Base-by-base conservation (phyloP, 2,797 vertebrate genomes). In the Enteromius viviparus region DNA sequence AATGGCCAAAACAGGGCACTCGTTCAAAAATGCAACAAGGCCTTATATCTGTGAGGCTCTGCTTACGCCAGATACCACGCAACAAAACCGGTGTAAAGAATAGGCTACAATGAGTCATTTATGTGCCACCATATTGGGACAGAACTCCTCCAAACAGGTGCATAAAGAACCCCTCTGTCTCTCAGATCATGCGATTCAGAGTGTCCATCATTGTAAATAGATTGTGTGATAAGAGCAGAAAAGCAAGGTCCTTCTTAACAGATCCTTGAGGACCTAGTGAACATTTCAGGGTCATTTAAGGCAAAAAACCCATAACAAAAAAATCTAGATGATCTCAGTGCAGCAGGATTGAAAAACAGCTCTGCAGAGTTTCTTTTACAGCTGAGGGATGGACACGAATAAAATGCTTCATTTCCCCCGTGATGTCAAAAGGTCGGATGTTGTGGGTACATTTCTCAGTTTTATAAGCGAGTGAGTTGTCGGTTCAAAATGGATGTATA, bases 211-310 rank as follows among this genome's bases (percentile, higher is more conserved):
- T 90, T 90, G 86, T 88, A 90, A 88, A 88, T 86, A 85, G 86
- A 89, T 87, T 70, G 80, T 81, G 87, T 89, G 90, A 93, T 92
- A 90, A 92, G 85, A 55, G 90, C 83, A 80, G 62, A 78, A 84
- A 88, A 90, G 84, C 89, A 89, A 86, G 89, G 89, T 83, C 85
- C 83, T 86, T 89, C 88, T 90, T 89, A 88, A 90, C 84, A 85
- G 86, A 89, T 88, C 89, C 89, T 80, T 47, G 76, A 90, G 89
- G 88, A 90, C 70, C 60, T 76, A 71, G 84, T 83, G 87, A 93
- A 92, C 87, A 90, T 90, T 90, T 92, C 87, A 90, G 92, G 93
- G 91, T 93, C 90, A 91, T 81, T 89, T 89, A 91, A 84, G 86
- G 85, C 78, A 86, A 80, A 80, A 89, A 89, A 87, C 84, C 85